Conservation (phyloP, 2,888 invertebrate genomes). For the Salpingus planirostris region DNA sequence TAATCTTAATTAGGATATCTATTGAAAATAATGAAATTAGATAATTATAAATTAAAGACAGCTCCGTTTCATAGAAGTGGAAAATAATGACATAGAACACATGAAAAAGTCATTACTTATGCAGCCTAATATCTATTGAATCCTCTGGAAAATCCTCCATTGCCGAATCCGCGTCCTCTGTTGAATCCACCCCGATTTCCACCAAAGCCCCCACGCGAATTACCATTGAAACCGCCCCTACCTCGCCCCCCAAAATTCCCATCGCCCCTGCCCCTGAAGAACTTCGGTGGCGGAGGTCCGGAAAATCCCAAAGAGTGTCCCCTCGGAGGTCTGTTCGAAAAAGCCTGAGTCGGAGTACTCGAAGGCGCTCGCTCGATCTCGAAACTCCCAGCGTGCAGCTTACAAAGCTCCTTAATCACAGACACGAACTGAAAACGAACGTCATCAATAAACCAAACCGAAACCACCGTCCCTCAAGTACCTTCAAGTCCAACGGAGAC, state of each 20-base stretch:
- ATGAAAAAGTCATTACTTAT: too few relatives aligned
- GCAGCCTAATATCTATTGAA: too few relatives aligned
- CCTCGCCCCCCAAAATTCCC: conserved; percentile 19
- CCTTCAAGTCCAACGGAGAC: conserved; percentile 54
- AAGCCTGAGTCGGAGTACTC: conserved; percentile 44
- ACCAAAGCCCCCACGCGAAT: conserved; percentile 19
- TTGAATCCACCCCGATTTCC: conserved; percentile 23
- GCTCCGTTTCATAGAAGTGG: too few relatives aligned
- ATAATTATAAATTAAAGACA: too few relatives aligned
- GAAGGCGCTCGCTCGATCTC: conserved; percentile 51
- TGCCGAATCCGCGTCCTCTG: conserved; percentile 19
- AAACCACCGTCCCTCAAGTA: conserved; percentile 29
- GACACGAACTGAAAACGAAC: conserved; percentile 49
- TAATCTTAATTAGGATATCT: too few relatives aligned
- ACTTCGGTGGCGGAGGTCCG: conserved; percentile 40
- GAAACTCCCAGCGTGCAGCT: conserved; percentile 66
- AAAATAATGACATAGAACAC: too few relatives aligned
- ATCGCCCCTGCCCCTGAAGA: conserved; percentile 25
- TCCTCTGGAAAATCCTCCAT: too few relatives aligned
- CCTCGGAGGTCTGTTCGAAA: conserved; percentile 46
- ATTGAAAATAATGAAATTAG: too few relatives aligned
- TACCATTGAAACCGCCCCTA: conserved; percentile 22
- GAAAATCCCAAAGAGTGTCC: conserved; percentile 37
- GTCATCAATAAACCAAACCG: not conserved
- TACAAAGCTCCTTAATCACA: conserved; percentile 66